These are phyloP conservation scores for Micrasema longulum DNA, from an alignment of 1,140 invertebrate genomes.

Conservation along the genomic window DNA sequence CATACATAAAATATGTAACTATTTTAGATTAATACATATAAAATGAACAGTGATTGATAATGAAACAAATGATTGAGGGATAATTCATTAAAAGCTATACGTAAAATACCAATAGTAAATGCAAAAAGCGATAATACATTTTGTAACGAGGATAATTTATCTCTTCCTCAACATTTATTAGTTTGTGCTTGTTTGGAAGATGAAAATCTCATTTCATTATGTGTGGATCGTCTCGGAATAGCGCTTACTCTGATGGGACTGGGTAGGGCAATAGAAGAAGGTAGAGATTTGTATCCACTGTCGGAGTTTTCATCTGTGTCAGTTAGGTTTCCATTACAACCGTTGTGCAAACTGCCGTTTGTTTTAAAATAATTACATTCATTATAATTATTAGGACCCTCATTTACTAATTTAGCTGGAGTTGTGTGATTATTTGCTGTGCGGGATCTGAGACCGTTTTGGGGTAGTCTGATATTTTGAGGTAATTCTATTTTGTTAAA, in stretches of 20 bases:
- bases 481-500: conserved; percentile 20
- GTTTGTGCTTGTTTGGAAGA: conserved; percentile 52
- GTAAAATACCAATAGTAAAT: conserved; percentile 32
- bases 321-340: conserved; percentile 64
- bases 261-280: conserved; percentile 64
- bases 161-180: conserved; percentile 47
- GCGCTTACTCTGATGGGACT: conserved; percentile 65
- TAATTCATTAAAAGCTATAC: neutral
- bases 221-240: conserved; percentile 62
- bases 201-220: conserved; percentile 43
- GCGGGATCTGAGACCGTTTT: conserved; percentile 55
- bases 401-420: conserved; percentile 64
- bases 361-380: conserved; percentile 55
- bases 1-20: no score
- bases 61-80: neutral
- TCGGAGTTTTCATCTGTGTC: conserved; percentile 67
- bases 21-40: neutral
- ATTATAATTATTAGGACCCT: conserved; percentile 58
- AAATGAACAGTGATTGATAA: conserved; percentile 1
- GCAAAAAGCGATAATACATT: conserved; percentile 29
- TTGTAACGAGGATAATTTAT: conserved; percentile 18
- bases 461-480: conserved; percentile 51
- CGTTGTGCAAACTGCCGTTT: conserved; percentile 62
- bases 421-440: conserved; percentile 66
- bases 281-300: conserved; percentile 67